Percentiles rank a stretch among this genome's conserved stretches.
Evolutionary conservation across 2,113 vertebrate species (phyloP).

Genomic region (Silurus meridionalis): DNA sequence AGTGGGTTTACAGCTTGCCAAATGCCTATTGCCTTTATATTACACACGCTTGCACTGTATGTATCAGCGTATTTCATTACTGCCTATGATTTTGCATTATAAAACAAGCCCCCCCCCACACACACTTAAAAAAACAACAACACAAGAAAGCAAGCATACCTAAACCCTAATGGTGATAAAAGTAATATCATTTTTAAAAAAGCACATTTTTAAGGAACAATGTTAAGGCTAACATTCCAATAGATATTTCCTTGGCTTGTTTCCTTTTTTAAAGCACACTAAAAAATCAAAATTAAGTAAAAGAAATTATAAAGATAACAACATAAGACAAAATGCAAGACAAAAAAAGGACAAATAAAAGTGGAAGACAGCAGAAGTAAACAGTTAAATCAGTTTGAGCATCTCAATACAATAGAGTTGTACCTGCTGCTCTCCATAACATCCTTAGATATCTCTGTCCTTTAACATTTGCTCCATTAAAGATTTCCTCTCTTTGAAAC

Average conservation of each 20-base stretch:
- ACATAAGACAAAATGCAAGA: not conserved
- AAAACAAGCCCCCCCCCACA: not conserved
- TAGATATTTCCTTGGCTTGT: slow-evolving; percentile 14
- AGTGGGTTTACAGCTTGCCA: slow-evolving; percentile 44
- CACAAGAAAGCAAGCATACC: not conserved
- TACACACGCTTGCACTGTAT: slow-evolving; percentile 27
- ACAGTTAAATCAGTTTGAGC: slow-evolving; percentile 8
- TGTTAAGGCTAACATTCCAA: slow-evolving; percentile 29
- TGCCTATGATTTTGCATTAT: slow-evolving; percentile 10
- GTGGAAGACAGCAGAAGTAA: not conserved
- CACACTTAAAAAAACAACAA: not conserved
- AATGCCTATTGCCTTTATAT: slow-evolving; percentile 47
- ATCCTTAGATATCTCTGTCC: not conserved
- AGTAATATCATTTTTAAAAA: not conserved
- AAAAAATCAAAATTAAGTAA: not conserved
- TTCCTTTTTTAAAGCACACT: slow-evolving; percentile 19
- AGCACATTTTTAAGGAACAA: slow-evolving; percentile 38
- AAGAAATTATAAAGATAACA: not conserved
- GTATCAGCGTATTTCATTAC: slow-evolving; percentile 32
- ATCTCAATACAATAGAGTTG: not conserved
- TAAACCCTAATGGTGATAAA: not conserved
- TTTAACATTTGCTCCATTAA: not conserved
- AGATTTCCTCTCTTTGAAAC: slow-evolving; percentile 53
- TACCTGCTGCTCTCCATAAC: not conserved
- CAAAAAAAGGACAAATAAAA: not conserved